phyloP scores from a whole-genome alignment of 2,797 vertebrate species.

The Carapus acus region DNA sequence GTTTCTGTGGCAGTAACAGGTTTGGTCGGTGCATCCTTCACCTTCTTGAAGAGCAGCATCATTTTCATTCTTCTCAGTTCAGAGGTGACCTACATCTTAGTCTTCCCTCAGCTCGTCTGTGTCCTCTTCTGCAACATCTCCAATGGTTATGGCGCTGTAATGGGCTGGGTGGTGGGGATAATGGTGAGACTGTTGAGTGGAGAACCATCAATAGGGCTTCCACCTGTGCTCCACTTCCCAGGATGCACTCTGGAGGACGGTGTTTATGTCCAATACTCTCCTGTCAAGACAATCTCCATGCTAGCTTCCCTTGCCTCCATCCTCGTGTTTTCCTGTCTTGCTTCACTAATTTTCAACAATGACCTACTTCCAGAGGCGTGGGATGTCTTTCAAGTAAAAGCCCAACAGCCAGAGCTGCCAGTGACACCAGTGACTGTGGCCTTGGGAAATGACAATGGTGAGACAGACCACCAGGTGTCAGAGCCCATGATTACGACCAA shows the following conservation, averaged over 20 bases:
- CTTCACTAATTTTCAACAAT: constrained; percentile 30
- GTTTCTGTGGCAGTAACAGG: constrained; percentile 66
- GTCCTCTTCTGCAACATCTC: constrained; percentile 68
- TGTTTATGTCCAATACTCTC: constrained; percentile 66
- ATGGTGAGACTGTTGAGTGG: constrained; percentile 52
- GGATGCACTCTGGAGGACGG: constrained; percentile 57
- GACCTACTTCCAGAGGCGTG: constrained; percentile 29
- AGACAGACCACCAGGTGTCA: too few species aligned
- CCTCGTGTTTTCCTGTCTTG: constrained; percentile 15
- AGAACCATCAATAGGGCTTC: constrained; percentile 59
- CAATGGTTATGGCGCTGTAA: constrained; percentile 65
- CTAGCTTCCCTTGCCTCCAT: constrained; percentile 50
- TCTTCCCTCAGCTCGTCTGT: constrained; percentile 75
- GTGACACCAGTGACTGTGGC: too few species aligned
- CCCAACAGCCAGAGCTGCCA: neutral
- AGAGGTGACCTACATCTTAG: constrained; percentile 73
- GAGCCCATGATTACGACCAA: too few species aligned
- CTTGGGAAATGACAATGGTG: too few species aligned
- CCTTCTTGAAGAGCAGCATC: constrained; percentile 67
- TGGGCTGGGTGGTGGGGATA: constrained; percentile 47
- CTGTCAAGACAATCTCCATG: constrained; percentile 71
- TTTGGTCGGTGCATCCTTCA: constrained; percentile 60
- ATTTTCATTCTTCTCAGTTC: constrained; percentile 71
- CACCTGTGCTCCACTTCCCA: constrained; percentile 61
- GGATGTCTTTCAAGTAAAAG: constrained; percentile 33